Percentiles rank a stretch among this genome's conserved stretches.
phyloP scores from a whole-genome alignment of 2,888 invertebrate genomes.

The Diabrotica balteata region DNA sequence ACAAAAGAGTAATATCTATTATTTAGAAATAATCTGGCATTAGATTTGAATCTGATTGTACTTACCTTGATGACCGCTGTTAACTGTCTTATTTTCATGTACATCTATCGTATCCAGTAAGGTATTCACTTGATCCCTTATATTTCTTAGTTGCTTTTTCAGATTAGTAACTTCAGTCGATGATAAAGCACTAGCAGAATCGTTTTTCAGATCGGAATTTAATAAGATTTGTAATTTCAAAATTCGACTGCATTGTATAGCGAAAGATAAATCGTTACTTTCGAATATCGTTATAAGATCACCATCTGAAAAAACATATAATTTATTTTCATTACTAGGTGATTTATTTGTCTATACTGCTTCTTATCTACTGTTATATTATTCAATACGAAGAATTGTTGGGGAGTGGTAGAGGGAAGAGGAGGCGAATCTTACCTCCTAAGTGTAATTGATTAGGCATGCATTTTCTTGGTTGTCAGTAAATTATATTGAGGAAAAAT shows the following conservation, averaged over 20 bases:
- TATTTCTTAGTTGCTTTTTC: slow-evolving; percentile 58
- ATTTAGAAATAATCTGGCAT: too few species aligned
- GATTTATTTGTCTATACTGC: too few species aligned
- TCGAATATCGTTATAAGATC: slow-evolving; percentile 76
- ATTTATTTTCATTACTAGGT: too few species aligned
- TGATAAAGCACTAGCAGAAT: slow-evolving; percentile 42
- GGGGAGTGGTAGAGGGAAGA: too few species aligned
- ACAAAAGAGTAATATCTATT: too few species aligned
- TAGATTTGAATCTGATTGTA: neutral
- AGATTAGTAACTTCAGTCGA: slow-evolving; percentile 61
- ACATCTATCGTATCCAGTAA: slow-evolving; percentile 66
- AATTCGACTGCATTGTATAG: slow-evolving; percentile 72
- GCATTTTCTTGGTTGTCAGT: too few species aligned
- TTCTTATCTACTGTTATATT: too few species aligned
- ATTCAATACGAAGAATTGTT: too few species aligned
- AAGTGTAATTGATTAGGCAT: too few species aligned
- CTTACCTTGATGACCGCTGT: slow-evolving; percentile 41
- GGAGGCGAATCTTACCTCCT: too few species aligned
- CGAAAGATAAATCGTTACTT: slow-evolving; percentile 73
- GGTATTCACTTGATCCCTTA: slow-evolving; percentile 68
- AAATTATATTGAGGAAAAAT: too few species aligned
- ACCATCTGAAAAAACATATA: slow-evolving; percentile 63
- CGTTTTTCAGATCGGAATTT: slow-evolving; percentile 52
- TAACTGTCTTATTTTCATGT: slow-evolving; percentile 38
- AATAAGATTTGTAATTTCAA: slow-evolving; percentile 70